Conservation (phyloP, 2,113 vertebrate species). For the Boleophthalmus pectinirostris region DNA sequence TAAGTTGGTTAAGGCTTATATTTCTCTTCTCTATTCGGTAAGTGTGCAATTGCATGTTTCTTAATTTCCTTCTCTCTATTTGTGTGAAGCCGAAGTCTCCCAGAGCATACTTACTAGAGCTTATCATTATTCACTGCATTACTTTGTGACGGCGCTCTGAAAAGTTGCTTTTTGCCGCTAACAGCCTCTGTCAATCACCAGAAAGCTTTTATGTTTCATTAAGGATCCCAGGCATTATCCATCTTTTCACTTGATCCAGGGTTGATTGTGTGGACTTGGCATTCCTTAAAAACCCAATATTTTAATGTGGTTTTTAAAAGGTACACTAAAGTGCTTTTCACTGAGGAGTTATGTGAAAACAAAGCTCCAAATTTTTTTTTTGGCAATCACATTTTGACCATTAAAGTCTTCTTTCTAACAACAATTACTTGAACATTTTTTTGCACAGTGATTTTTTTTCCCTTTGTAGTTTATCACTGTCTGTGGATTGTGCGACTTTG, state of each 20-base stretch:
- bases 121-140: constrained; percentile 54
- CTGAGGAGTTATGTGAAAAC: constrained; percentile 1
- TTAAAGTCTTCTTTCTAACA: constrained; percentile 21
- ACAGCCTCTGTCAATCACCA: constrained; percentile 52
- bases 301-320: background rate
- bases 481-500: background rate
- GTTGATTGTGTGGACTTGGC: constrained; percentile 28
- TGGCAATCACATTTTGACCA: constrained; percentile 1
- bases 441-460: background rate
- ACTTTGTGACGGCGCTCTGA: constrained; percentile 38
- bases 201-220: constrained; percentile 57
- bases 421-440: background rate
- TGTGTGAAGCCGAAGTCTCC: constrained; percentile 42
- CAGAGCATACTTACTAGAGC: constrained; percentile 32
- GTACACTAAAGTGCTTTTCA: constrained; percentile 19
- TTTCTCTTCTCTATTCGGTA: background rate
- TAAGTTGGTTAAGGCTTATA: background rate
- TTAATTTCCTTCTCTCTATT: constrained; percentile 40
- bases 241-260: constrained; percentile 38
- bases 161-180: constrained; percentile 47
- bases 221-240: constrained; percentile 28
- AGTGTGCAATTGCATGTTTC: constrained; percentile 7
- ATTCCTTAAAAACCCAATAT: background rate
- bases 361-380: background rate
- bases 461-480: background rate